Evolutionary conservation across 2,797 vertebrate genomes (phyloP).

Genomic region (Pyrocephalus nanus): DNA sequence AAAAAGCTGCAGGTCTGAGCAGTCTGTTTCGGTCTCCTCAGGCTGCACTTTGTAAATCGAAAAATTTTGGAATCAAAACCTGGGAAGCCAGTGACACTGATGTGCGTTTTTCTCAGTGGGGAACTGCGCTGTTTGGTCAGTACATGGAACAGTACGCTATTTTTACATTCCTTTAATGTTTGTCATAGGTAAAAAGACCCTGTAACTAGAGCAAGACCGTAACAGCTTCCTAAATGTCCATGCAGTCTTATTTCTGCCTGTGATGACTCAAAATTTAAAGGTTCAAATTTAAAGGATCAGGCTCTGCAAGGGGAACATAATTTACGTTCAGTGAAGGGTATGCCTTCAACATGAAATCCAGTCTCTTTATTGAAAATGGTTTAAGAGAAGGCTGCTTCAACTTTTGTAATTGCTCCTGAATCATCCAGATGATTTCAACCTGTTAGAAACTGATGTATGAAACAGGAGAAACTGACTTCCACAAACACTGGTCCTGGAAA

Average conservation of each 20-base stretch:
- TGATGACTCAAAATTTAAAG: background rate
- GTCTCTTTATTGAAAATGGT: background rate
- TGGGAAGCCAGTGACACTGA: background rate
- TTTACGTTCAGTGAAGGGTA: background rate
- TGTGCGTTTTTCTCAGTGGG: background rate
- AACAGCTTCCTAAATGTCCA: background rate
- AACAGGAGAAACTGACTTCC: background rate
- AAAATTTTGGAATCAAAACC: constrained; percentile 1
- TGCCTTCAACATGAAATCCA: background rate
- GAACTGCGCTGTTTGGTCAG: background rate
- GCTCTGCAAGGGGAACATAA: background rate
- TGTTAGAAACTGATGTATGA: background rate
- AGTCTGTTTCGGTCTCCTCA: constrained; percentile 19
- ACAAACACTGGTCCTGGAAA: background rate
- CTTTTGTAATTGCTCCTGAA: background rate
- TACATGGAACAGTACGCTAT: background rate
- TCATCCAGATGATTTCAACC: background rate
- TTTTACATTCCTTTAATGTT: constrained; percentile 26
- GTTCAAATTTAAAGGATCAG: background rate
- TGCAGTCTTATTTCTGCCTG: background rate
- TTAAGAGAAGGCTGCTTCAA: background rate
- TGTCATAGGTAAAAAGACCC: background rate
- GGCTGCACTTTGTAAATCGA: background rate
- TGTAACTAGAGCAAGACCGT: background rate
- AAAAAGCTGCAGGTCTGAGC: constrained; percentile 35